Percentiles rank a stretch among this genome's conserved stretches.
Conservation (phyloP, 2,797 vertebrate species). For the Cuniculus paca region DNA sequence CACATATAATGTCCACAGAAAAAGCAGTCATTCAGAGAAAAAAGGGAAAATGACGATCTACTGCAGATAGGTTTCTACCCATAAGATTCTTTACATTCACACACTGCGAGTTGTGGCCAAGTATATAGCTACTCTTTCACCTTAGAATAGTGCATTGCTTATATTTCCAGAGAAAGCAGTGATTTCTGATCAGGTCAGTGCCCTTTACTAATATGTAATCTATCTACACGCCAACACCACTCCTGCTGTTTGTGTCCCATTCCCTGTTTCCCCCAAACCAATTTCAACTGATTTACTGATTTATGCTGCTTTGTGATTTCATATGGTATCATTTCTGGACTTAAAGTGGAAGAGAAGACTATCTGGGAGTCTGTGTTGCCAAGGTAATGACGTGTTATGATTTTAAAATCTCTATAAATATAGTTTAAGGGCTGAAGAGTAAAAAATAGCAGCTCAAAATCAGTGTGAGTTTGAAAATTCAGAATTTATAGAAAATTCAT, state of each 20-base stretch:
- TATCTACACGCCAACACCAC: neutral
- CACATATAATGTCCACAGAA: neutral
- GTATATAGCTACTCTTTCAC: neutral
- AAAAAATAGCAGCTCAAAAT: conserved; percentile 80
- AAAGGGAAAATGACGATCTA: conserved; percentile 49
- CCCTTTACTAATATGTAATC: neutral
- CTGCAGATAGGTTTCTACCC: conserved; percentile 46
- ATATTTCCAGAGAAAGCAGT: conserved; percentile 27
- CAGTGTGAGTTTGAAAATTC: conserved; percentile 61
- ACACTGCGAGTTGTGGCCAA: conserved; percentile 55
- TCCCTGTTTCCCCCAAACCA: too few relatives aligned
- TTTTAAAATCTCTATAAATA: neutral
- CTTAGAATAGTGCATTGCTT: neutral
- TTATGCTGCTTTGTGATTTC: neutral
- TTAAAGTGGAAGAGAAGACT: neutral
- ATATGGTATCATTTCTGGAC: neutral
- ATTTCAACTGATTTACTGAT: neutral
- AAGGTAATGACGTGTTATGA: neutral
- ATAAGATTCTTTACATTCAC: conserved; percentile 24
- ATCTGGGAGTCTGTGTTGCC: neutral
- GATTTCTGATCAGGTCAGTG: conserved; percentile 58
- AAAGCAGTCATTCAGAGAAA: conserved; percentile 19
- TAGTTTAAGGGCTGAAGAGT: conserved; percentile 73
- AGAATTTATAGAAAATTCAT: conserved; percentile 71
- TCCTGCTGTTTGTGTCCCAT: neutral